These are phyloP conservation scores for Glyphotaelius pellucidus DNA, from an alignment of 2,888 invertebrate species.

Conservation along the genomic window DNA sequence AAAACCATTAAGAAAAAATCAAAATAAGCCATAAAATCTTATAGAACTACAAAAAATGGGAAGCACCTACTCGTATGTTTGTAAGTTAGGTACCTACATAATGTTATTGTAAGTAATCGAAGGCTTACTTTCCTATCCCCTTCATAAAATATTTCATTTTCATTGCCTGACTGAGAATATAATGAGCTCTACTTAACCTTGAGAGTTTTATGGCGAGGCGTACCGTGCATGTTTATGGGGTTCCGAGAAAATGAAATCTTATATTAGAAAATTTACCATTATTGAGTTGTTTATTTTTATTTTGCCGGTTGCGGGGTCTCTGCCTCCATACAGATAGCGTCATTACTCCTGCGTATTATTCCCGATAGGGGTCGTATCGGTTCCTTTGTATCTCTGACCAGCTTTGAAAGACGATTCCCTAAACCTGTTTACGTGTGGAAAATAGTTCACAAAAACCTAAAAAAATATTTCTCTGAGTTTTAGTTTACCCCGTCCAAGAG, in stretches of 20 bases:
- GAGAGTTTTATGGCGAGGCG: slow-evolving; percentile 12
- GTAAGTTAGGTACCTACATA: neutral
- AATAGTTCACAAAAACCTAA: neutral
- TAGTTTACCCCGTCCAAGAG: neutral
- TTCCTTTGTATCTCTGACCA: neutral
- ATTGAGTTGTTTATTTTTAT: slow-evolving; percentile 49
- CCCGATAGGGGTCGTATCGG: neutral
- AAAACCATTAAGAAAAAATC: neutral
- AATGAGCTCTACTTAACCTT: slow-evolving; percentile 22
- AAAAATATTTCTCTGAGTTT: neutral
- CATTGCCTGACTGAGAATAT: slow-evolving; percentile 12
- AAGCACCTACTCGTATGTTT: neutral
- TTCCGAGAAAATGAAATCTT: slow-evolving; percentile 46
- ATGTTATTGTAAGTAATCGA: neutral
- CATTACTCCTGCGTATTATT: slow-evolving; percentile 3
- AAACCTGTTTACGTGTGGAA: neutral
- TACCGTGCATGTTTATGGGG: slow-evolving; percentile 38
- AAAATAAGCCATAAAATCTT: neutral
- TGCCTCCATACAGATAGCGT: slow-evolving; percentile 16
- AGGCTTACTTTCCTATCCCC: neutral
- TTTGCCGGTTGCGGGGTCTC: neutral
- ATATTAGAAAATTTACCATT: slow-evolving; percentile 36
- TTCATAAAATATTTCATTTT: slow-evolving; percentile 12
- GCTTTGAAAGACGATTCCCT: neutral
- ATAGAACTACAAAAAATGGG: neutral